Evolutionary conservation across 1,140 invertebrate species (phyloP).

Genomic region (Nasonia longicornis): DNA sequence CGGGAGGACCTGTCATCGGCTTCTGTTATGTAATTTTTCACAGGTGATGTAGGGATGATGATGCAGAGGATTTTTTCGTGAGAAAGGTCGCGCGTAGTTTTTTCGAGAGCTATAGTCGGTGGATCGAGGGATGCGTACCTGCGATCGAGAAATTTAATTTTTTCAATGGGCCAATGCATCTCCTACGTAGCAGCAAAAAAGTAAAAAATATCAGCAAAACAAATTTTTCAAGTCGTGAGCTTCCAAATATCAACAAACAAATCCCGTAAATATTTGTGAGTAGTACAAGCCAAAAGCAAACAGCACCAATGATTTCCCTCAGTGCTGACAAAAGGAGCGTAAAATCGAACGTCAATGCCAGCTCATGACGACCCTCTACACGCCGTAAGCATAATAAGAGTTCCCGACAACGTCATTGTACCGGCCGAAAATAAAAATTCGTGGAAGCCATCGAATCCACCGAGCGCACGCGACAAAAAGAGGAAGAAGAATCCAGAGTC

Average conservation of each 20-base stretch:
- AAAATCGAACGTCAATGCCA: neutral
- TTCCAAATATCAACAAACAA: no score
- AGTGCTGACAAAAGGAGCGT: neutral
- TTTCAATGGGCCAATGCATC: no score
- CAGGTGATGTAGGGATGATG: neutral
- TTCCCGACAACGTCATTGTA: slow-evolving; percentile 14
- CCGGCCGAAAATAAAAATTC: slow-evolving; percentile 14
- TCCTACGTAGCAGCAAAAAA: no score
- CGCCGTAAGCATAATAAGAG: neutral
- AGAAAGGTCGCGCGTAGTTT: neutral
- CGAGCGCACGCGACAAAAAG: slow-evolving; percentile 13
- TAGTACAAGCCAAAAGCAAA: neutral
- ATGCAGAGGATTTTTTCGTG: neutral
- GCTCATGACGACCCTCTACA: neutral
- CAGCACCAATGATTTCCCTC: neutral
- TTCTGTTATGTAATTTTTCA: slow-evolving; percentile 3
- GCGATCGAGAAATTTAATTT: no score
- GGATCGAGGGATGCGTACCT: no score
- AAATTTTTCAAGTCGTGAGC: neutral
- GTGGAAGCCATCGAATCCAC: slow-evolving; percentile 6
- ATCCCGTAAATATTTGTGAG: neutral
- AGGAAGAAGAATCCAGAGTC: neutral
- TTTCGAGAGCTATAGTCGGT: neutral
- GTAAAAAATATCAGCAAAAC: neutral
- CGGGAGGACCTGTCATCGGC: neutral